phyloP scores from a whole-genome alignment of 2,888 invertebrate species.

The Hypomecis punctinalis region DNA sequence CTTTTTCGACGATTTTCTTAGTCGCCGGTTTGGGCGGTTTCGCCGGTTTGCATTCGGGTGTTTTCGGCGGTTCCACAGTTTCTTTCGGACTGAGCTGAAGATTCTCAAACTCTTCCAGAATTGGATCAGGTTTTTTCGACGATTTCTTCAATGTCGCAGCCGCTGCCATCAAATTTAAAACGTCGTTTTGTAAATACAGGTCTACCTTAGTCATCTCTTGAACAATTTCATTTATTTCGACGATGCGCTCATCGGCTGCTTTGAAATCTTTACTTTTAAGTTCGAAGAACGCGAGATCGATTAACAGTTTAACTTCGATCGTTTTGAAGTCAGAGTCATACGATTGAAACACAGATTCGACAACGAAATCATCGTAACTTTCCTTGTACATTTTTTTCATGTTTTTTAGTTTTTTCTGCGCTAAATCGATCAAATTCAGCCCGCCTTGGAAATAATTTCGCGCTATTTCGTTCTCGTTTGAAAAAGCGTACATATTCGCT shows the following conservation, averaged over 20 bases:
- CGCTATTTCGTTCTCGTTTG: slow-evolving; percentile 64
- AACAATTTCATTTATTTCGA: slow-evolving; percentile 63
- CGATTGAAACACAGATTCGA: slow-evolving; percentile 47
- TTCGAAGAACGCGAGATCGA: slow-evolving; percentile 66
- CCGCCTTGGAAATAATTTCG: slow-evolving; percentile 68
- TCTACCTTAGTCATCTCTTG: slow-evolving; percentile 47
- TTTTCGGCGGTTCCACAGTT: slow-evolving; percentile 46
- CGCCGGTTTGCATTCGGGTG: slow-evolving; percentile 56
- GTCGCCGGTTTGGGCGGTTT: slow-evolving; percentile 46
- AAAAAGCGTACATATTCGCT: slow-evolving; percentile 63
- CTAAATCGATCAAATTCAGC: slow-evolving; percentile 45
- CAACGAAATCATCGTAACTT: slow-evolving; percentile 51
- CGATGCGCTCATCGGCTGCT: slow-evolving; percentile 59
- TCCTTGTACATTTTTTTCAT: slow-evolving; percentile 38
- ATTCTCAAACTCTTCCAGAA: slow-evolving; percentile 52
- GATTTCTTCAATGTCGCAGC: slow-evolving; percentile 56
- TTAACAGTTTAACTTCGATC: slow-evolving; percentile 57
- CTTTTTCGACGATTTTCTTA: slow-evolving; percentile 58
- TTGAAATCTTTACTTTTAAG: slow-evolving; percentile 52
- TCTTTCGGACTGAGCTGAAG: slow-evolving; percentile 26
- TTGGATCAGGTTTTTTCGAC: slow-evolving; percentile 46
- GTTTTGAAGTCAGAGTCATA: slow-evolving; percentile 49
- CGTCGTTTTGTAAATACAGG: slow-evolving; percentile 58
- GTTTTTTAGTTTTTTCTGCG: slow-evolving; percentile 51
- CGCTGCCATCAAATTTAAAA: slow-evolving; percentile 64